A percentile compares a stretch with the other conserved stretches of the same genome.
These are phyloP conservation scores for Bos indicus DNA, from an alignment of 2,113 vertebrate species.

Conservation along the genomic window DNA sequence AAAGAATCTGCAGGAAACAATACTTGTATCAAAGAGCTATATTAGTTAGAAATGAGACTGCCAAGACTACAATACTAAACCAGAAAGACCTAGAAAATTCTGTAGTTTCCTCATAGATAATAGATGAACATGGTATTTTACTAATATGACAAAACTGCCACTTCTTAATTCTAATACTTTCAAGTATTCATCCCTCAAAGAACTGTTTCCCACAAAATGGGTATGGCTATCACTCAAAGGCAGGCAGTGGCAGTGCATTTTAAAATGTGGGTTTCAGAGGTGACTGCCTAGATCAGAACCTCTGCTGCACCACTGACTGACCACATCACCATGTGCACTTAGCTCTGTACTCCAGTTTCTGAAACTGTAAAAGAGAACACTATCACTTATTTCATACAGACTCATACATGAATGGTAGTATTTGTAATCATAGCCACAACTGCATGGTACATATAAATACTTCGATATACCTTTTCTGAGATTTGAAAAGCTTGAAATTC, in stretches of 20 bases:
- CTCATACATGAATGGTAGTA: neutral
- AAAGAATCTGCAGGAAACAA: constrained; percentile 11
- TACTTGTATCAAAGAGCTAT: neutral
- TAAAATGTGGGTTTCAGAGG: neutral
- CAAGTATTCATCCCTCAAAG: neutral
- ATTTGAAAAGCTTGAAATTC: constrained; percentile 17
- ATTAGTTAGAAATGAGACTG: neutral
- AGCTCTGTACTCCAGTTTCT: neutral
- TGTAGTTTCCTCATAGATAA: neutral
- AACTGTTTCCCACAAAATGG: neutral
- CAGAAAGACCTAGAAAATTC: neutral
- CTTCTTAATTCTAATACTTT: constrained; percentile 18
- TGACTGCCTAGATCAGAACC: neutral
- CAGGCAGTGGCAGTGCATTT: neutral
- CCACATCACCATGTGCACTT: neutral
- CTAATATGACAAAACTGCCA: neutral
- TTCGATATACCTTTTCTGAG: neutral
- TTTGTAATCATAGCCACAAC: neutral
- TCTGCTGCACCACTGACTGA: neutral
- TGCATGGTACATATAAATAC: neutral
- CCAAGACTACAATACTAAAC: neutral
- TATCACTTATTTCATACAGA: neutral
- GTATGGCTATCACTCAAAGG: neutral
- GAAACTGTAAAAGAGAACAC: neutral
- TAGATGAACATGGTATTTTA: neutral